These are phyloP conservation scores for Anser cygnoides DNA, from an alignment of 2,113 vertebrate species.

Conservation along the genomic window DNA sequence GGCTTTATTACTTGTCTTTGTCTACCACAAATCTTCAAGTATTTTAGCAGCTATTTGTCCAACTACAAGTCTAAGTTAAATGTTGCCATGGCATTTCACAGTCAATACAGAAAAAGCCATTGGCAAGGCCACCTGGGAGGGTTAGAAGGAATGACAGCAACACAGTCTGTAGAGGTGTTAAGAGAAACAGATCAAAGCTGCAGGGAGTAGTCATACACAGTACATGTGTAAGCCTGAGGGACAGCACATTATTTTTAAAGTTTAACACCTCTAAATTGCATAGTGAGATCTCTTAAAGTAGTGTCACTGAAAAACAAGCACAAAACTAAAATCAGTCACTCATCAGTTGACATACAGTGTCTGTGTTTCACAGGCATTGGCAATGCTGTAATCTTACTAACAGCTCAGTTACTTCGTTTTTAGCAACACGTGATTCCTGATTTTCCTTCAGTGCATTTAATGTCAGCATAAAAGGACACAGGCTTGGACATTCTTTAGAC, in stretches of 20 bases:
- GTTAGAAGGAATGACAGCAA: neutral
- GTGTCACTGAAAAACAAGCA: neutral
- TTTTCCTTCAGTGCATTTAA: neutral
- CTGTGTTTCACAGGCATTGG: neutral
- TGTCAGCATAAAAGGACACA: neutral
- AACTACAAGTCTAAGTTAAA: neutral
- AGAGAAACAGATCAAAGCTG: conserved; percentile 32
- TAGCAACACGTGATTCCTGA: neutral
- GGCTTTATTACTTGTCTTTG: neutral
- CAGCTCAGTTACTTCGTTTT: neutral
- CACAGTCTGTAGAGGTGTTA: neutral
- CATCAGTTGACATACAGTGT: neutral
- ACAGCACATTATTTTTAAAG: neutral
- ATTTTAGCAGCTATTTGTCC: neutral
- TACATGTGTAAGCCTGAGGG: neutral
- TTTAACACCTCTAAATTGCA: neutral
- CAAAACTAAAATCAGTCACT: neutral
- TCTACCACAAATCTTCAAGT: neutral
- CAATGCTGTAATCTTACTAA: neutral
- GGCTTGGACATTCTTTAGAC: neutral
- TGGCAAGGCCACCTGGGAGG: neutral
- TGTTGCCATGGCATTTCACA: neutral
- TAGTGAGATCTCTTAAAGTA: neutral
- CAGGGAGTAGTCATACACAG: neutral
- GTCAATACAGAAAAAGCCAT: neutral